Conservation (phyloP, 2,888 invertebrate species). For the Idaea straminata region DNA sequence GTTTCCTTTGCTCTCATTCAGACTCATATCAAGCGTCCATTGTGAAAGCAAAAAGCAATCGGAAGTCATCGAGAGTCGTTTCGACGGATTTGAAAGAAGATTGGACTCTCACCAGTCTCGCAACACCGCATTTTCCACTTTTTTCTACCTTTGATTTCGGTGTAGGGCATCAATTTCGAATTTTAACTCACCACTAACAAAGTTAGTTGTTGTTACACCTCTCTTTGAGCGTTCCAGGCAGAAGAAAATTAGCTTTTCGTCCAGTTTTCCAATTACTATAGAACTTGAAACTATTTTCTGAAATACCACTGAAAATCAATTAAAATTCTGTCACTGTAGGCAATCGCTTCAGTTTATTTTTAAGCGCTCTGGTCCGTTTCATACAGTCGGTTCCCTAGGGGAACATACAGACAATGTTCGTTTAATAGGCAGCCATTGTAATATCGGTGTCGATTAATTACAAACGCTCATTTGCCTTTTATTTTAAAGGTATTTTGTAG, state of each 20-base stretch:
- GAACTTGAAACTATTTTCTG: neutral
- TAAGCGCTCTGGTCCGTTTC: slow-evolving; percentile 44
- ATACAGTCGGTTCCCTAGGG: slow-evolving; percentile 51
- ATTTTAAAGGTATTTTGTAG: slow-evolving; percentile 14
- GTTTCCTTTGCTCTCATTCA: slow-evolving; percentile 23
- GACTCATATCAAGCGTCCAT: slow-evolving; percentile 37
- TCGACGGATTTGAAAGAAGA: slow-evolving; percentile 41
- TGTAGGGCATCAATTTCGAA: neutral
- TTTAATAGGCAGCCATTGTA: slow-evolving; percentile 65
- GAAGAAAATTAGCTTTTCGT: neutral
- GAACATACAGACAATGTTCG: slow-evolving; percentile 48
- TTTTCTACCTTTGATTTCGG: slow-evolving; percentile 17
- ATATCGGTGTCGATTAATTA: slow-evolving; percentile 38
- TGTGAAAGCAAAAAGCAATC: slow-evolving; percentile 58
- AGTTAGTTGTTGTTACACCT: slow-evolving; percentile 4
- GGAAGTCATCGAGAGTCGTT: slow-evolving; percentile 56
- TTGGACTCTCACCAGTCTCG: slow-evolving; percentile 24
- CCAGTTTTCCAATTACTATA: neutral
- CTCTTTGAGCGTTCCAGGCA: neutral
- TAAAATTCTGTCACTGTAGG: slow-evolving; percentile 44
- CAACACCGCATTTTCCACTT: slow-evolving; percentile 30
- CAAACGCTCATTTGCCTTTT: slow-evolving; percentile 30
- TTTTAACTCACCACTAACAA: neutral
- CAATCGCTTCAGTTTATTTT: slow-evolving; percentile 48
- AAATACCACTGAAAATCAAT: slow-evolving; percentile 39